phyloP scores from a whole-genome alignment of 2,113 vertebrate species.

The Gavia stellata region DNA sequence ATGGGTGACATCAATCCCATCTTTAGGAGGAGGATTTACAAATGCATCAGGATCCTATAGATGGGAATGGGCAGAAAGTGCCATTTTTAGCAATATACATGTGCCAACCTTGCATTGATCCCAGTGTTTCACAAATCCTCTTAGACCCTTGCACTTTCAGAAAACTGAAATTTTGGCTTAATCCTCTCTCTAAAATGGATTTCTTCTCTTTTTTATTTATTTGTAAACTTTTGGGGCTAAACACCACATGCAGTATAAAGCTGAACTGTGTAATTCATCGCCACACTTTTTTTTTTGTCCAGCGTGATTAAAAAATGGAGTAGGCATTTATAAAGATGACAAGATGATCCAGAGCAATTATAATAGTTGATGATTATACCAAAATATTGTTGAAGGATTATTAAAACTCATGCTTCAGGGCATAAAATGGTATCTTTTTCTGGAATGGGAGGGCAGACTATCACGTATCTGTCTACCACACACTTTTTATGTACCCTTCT shows the following conservation, averaged over 20 bases:
- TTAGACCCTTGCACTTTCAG: not conserved
- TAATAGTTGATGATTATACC: not conserved
- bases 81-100: rapidly evolving
- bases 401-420: not conserved
- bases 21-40: not conserved
- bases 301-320: not conserved
- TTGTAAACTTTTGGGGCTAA: not conserved
- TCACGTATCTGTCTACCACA: not conserved
- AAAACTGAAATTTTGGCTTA: not conserved
- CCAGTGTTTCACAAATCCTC: not conserved
- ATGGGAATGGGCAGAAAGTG: not conserved
- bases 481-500: not conserved
- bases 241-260: not conserved
- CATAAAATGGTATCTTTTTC: not conserved
- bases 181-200: not conserved
- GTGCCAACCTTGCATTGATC: rapidly evolving
- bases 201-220: not conserved
- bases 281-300: not conserved
- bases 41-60: not conserved
- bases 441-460: not conserved
- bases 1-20: not conserved
- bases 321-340: not conserved
- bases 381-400: not conserved
- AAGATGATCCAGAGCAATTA: not conserved
- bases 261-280: not conserved